A percentile compares a stretch with the other conserved stretches of the same genome.
phyloP scores from a whole-genome alignment of 2,113 vertebrate species.

The Trinectes maculatus region DNA sequence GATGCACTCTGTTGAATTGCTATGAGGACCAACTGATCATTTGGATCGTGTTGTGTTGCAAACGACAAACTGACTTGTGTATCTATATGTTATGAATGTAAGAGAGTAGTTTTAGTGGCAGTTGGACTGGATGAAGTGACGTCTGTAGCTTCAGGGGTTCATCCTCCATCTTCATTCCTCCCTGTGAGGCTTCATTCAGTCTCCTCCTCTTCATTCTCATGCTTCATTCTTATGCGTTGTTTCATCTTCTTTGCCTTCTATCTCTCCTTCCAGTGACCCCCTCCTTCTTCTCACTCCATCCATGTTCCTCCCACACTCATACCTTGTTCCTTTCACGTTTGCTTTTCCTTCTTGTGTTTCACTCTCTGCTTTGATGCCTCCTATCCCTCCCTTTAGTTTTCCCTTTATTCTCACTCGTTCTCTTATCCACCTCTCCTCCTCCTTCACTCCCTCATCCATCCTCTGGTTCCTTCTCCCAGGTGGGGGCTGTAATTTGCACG shows the following conservation, averaged over 20 bases:
- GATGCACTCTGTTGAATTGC: no score
- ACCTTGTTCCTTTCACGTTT: no score
- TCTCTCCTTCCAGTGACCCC: neutral
- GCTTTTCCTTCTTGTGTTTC: neutral
- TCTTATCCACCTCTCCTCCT: neutral
- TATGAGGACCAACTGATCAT: no score
- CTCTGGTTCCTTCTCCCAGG: conserved; percentile 12
- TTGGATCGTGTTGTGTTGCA: no score
- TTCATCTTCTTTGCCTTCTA: neutral
- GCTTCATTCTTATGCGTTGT: neutral
- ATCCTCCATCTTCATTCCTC: neutral
- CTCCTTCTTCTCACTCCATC: no score
- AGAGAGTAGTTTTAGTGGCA: no score
- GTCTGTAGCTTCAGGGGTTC: no score
- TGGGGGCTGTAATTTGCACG: conserved; percentile 46
- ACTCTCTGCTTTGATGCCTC: neutral
- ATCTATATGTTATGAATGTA: no score
- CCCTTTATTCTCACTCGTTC: neutral
- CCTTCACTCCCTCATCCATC: neutral
- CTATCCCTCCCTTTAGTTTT: neutral
- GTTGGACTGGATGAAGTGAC: no score
- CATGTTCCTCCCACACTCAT: no score
- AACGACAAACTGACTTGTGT: no score
- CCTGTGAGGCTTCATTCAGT: neutral
- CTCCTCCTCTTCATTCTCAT: neutral